Evolutionary conservation across 2,113 vertebrate genomes (phyloP).

Genomic region (Egretta garzetta): DNA sequence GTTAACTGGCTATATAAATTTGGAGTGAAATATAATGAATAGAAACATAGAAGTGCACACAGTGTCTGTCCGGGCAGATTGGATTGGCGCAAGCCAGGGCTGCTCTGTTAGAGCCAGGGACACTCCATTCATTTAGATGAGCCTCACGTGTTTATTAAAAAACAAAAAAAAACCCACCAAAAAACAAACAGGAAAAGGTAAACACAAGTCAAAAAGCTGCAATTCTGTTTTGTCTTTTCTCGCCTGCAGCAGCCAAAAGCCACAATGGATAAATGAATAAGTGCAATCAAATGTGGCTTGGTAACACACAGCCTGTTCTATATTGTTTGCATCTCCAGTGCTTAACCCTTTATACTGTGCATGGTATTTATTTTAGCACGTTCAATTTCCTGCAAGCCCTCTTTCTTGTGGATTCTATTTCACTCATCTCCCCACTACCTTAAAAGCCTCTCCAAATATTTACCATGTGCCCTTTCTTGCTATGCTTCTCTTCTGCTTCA

Average conservation of each 20-base stretch:
- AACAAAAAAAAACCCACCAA: background rate
- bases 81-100: background rate
- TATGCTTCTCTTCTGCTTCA: background rate
- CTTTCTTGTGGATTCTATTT: background rate
- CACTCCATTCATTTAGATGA: background rate
- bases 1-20: constrained; percentile 9
- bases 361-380: background rate
- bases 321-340: background rate
- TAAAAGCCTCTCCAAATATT: background rate
- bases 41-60: background rate
- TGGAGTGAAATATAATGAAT: background rate
- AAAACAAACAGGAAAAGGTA: background rate
- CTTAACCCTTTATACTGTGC: constrained; percentile 5
- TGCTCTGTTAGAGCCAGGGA: background rate
- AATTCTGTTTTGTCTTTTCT: background rate
- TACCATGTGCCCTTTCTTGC: background rate
- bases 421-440: background rate
- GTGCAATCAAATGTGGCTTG: background rate
- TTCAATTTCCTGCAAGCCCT: background rate
- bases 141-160: background rate
- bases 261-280: background rate
- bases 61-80: background rate
- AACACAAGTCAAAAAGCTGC: background rate
- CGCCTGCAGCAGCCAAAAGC: background rate
- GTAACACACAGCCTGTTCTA: background rate